Evolutionary conservation across 2,888 invertebrate genomes (phyloP), one percentile per base, ranked within the genome.

Genomic region (Linnaemya tessellans): DNA sequence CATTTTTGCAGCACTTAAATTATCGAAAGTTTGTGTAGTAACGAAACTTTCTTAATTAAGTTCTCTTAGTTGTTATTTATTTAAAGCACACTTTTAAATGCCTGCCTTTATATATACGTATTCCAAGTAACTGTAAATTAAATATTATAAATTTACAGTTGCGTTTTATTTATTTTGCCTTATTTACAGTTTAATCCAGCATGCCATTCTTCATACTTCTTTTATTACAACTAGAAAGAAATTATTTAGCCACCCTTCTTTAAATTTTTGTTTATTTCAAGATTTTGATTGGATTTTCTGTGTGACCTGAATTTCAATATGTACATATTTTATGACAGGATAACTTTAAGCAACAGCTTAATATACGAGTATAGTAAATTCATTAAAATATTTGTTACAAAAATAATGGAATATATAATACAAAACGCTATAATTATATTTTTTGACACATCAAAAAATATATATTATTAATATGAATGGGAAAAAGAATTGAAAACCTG

Each of bases 111-210:
- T n/a, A n/a, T n/a, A 11, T 18, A 71, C 25, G n/a, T 18, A 41
- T 10, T 56, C 0, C 4, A 20, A 86, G 70, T 75, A 80, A 88
- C 88, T 87, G 89, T 90, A 90, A 90, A 90, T 89, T 89, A 90
- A 90, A 90, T 88, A 89, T 90, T 87, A 88, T 84, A 87, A 87
- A 79, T 80, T 75, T 78, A 84, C 71, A 56, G 73, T 74, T 65
- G 41, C 38, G 41, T 65, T 8, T 18, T 60, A 10, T 43, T 78
- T 43, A 65, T 35, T 77, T 67, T 46, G 15, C 15, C 25, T 35
- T 60, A 35, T 38, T 18, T 4, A 58, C 35, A 73, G 22, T 49
- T 67, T 67, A 73, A 80, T 65, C 80, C 73, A 58, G 46, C 56
- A 56, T 18, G 20, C 46, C 38, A 49, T 25, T 70, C 11, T 4